A percentile compares a stretch with the other conserved stretches of the same genome.
These are phyloP conservation scores for Cygnus atratus DNA, from an alignment of 2,113 vertebrate genomes.

Conservation along the genomic window DNA sequence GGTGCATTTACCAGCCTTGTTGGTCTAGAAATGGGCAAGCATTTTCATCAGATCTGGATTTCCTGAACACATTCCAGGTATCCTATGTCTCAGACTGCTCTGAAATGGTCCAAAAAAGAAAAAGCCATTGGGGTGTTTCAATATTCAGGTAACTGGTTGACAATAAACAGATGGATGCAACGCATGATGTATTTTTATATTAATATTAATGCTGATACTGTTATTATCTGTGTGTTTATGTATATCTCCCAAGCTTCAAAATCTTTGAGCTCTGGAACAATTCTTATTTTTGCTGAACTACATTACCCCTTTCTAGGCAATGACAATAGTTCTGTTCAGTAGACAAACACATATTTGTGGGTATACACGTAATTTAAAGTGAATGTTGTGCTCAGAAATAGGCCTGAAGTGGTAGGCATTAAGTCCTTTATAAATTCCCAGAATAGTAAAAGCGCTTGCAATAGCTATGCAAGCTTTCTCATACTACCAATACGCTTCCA, in stretches of 20 bases:
- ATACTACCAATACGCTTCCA: background rate
- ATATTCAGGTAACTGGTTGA: background rate
- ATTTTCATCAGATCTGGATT: conserved; percentile 3
- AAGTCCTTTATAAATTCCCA: background rate
- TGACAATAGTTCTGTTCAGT: background rate
- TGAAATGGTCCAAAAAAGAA: background rate
- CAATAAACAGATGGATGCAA: background rate
- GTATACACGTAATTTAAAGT: background rate
- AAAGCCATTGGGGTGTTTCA: background rate
- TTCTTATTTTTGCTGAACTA: background rate
- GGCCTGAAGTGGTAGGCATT: background rate
- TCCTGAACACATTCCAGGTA: background rate
- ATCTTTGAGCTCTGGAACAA: background rate
- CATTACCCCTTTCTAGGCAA: background rate
- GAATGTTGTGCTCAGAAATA: background rate
- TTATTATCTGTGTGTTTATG: background rate
- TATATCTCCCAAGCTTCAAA: background rate
- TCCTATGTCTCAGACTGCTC: background rate
- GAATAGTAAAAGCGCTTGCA: background rate
- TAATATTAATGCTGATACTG: background rate
- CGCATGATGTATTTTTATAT: background rate
- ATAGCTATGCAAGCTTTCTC: background rate
- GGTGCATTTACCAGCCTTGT: background rate
- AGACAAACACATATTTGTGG: background rate
- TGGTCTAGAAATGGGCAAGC: background rate